Conservation (phyloP, 2,113 vertebrate species). For the Mesocricetus auratus region DNA sequence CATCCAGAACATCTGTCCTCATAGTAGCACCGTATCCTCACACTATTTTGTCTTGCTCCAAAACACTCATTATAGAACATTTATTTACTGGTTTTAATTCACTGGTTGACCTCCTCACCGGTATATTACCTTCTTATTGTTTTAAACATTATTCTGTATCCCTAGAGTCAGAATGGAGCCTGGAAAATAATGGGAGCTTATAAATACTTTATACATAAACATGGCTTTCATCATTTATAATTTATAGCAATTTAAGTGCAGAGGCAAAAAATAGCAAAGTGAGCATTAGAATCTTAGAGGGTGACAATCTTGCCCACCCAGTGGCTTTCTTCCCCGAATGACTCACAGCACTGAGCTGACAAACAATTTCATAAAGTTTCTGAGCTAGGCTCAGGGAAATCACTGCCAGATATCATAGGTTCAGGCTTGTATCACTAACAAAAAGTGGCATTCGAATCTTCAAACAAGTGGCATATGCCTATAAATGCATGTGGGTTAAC, state of each 20-base stretch:
- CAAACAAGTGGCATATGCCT: neutral
- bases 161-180: neutral
- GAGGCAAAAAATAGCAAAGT: neutral
- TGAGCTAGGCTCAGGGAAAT: neutral
- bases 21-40: neutral
- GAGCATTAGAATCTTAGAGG: neutral
- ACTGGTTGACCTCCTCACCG: neutral
- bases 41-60: neutral
- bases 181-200: neutral
- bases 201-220: neutral
- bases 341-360: accelerated
- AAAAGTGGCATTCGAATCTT: neutral
- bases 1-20: neutral
- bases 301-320: neutral
- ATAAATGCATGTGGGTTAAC: neutral
- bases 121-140: neutral
- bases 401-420: accelerated
- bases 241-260: neutral
- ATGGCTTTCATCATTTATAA: neutral
- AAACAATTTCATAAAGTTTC: accelerated
- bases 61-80: neutral
- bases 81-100: neutral
- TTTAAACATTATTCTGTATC: neutral
- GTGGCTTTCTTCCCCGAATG: accelerated
- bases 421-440: accelerated